phyloP scores from a whole-genome alignment of 2,113 vertebrate species.

The Ranitomeya variabilis region DNA sequence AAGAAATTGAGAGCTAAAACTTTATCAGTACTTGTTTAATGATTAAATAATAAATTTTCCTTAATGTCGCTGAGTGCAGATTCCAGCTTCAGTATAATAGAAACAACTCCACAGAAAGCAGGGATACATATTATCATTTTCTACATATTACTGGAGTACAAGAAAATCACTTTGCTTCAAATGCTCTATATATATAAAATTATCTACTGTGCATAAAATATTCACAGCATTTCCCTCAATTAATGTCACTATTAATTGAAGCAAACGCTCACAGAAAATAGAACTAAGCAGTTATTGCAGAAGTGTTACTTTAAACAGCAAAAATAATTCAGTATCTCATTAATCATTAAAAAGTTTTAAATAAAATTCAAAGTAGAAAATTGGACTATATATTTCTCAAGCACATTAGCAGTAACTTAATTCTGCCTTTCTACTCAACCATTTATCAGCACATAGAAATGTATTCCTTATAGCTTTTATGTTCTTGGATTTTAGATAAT shows the following conservation, averaged over 20 bases:
- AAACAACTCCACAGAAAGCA: conserved; percentile 30
- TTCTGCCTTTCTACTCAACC: conserved; percentile 42
- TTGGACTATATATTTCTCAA: conserved; percentile 52
- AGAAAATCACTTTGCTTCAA: conserved; percentile 45
- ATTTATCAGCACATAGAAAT: conserved; percentile 46
- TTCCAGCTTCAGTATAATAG: conserved; percentile 34
- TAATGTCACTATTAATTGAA: conserved; percentile 57
- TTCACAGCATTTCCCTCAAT: conserved; percentile 50
- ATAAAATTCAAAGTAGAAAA: conserved; percentile 54
- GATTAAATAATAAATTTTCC: conserved; percentile 27
- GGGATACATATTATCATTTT: conserved; percentile 38
- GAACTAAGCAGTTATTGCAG: conserved; percentile 50
- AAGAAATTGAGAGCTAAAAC: conserved; percentile 15
- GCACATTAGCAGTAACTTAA: conserved; percentile 54
- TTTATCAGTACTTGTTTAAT: conserved; percentile 12
- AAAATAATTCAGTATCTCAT: conserved; percentile 51
- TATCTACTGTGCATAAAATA: conserved; percentile 56
- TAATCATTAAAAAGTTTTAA: conserved; percentile 54
- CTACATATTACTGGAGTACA: conserved; percentile 34
- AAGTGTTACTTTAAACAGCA: conserved; percentile 57
- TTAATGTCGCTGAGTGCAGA: conserved; percentile 15
- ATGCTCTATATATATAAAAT: conserved; percentile 53
- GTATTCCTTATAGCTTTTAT: conserved; percentile 38
- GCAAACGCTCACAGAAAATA: conserved; percentile 46
- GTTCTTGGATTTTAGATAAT: conserved; percentile 46